phyloP scores from a whole-genome alignment of 2,113 vertebrate species.

The Rhinolophus ferrumequinum region DNA sequence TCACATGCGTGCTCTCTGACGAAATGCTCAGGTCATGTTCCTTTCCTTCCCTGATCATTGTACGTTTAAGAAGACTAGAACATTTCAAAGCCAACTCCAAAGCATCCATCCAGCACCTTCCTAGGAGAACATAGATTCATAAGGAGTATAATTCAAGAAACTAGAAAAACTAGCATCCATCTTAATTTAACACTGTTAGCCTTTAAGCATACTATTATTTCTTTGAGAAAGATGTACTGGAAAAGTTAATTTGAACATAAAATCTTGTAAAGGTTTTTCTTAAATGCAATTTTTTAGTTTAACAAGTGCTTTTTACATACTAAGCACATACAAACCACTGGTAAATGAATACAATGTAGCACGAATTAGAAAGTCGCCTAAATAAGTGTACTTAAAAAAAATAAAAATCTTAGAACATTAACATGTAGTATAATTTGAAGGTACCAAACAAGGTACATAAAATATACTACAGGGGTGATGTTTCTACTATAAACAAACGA shows the following conservation, averaged over 20 bases:
- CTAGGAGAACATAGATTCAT: constrained; percentile 82
- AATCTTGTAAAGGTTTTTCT: not conserved
- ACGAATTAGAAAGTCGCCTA: not conserved
- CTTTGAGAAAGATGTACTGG: constrained; percentile 19
- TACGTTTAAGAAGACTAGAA: constrained; percentile 96
- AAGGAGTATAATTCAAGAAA: constrained; percentile 7
- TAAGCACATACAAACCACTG: not conserved
- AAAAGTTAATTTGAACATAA: constrained; percentile 41
- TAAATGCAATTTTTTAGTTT: constrained; percentile 35
- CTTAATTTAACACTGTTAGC: not conserved
- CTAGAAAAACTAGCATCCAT: not conserved
- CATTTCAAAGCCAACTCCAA: constrained; percentile 98
- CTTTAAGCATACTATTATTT: constrained; percentile 2
- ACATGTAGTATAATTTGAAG: constrained; percentile 21
- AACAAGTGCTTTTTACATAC: constrained; percentile 12
- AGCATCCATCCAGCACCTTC: constrained; percentile 99
- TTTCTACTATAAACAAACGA: constrained; percentile 27
- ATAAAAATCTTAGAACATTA: not conserved
- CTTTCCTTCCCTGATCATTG: constrained; percentile 99
- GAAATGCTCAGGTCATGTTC: constrained; percentile 92
- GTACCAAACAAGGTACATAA: not conserved
- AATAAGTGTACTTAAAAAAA: not conserved
- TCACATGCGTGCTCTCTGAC: constrained; percentile 92
- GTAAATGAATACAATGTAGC: not conserved
- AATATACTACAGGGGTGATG: not conserved